A percentile compares a stretch with the other conserved stretches of the same genome.
Evolutionary conservation across 2,888 invertebrate species (phyloP).

Genomic region (Alviniconcha strummeri): DNA sequence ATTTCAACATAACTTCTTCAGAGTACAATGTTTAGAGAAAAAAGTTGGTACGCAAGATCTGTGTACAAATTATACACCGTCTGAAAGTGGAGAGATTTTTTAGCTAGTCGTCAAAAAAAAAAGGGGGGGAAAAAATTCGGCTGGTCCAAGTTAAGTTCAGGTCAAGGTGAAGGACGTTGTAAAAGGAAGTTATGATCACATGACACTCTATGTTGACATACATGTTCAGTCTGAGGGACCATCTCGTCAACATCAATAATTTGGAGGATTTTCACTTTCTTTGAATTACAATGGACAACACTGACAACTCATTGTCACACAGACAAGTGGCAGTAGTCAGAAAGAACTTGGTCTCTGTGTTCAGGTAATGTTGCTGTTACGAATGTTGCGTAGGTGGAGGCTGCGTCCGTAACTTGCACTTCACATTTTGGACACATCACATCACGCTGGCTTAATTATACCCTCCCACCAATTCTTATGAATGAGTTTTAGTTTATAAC

Average conservation of each 20-base stretch:
- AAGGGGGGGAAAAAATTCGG: too few species aligned
- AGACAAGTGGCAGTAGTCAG: constrained; percentile 45
- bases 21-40: too few species aligned
- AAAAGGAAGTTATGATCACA: constrained; percentile 34
- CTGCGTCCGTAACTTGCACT: too few species aligned
- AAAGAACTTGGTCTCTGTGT: constrained; percentile 45
- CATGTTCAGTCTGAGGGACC: background rate
- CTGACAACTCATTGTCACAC: constrained; percentile 31
- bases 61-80: too few species aligned
- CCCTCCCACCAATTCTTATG: too few species aligned
- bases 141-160: background rate
- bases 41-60: too few species aligned
- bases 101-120: too few species aligned
- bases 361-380: constrained; percentile 41
- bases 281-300: constrained; percentile 26
- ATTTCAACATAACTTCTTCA: too few species aligned
- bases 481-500: too few species aligned
- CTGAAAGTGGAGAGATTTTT: too few species aligned
- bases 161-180: constrained; percentile 26
- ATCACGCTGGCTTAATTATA: too few species aligned
- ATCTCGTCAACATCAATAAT: background rate
- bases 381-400: background rate
- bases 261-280: background rate
- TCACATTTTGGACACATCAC: too few species aligned
- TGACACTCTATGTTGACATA: constrained; percentile 34